phyloP scores from a whole-genome alignment of 2,113 vertebrate genomes.

The Bombycilla garrulus region DNA sequence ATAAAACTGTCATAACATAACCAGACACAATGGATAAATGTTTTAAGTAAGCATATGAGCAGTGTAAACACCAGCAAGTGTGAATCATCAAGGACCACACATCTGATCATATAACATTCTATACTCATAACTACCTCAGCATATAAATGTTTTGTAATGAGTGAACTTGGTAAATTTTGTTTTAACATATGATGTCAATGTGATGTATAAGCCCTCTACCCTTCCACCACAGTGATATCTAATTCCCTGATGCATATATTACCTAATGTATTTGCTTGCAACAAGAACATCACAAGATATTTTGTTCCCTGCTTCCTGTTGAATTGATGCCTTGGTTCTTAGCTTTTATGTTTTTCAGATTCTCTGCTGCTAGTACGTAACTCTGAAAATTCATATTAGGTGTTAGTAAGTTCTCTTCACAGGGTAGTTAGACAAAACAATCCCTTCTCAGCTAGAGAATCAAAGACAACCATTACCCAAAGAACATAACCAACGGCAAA shows the following conservation, averaged over 20 bases:
- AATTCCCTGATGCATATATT: neutral
- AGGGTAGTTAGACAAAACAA: too few species aligned
- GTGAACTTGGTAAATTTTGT: neutral
- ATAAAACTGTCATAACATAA: neutral
- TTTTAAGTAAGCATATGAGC: neutral
- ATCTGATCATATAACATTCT: neutral
- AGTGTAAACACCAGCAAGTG: neutral
- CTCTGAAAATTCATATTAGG: too few species aligned
- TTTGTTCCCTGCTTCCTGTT: neutral
- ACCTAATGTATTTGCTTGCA: neutral
- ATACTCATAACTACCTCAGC: neutral
- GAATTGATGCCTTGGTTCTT: neutral
- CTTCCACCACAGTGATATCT: neutral
- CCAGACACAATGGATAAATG: neutral
- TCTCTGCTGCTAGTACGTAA: too few species aligned
- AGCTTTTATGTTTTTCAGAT: too few species aligned
- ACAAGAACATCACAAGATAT: rapidly evolving
- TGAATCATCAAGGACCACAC: neutral
- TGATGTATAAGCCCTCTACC: neutral
- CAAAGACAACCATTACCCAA: too few species aligned
- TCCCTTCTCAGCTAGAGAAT: too few species aligned
- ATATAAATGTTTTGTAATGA: neutral
- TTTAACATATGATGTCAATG: neutral
- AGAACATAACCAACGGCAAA: too few species aligned
- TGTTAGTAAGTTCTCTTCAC: too few species aligned